Percentiles rank a stretch among this genome's conserved stretches.
Evolutionary conservation across 2,888 invertebrate species (phyloP).

Genomic region (Platycnemis pennipes): DNA sequence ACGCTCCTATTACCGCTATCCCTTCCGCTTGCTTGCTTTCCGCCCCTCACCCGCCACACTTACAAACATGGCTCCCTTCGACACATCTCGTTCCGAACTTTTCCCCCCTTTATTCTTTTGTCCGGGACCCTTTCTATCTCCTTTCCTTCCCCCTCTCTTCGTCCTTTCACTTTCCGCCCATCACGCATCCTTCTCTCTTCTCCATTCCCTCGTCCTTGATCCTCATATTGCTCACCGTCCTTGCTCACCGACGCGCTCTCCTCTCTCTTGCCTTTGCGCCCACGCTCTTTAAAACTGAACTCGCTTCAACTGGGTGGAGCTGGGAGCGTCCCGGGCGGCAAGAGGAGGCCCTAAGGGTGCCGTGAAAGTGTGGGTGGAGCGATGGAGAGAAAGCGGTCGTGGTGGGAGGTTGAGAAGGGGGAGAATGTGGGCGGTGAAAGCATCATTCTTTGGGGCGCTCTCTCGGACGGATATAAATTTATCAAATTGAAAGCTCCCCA

Average conservation of each 20-base stretch:
- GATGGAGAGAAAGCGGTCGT: not conserved
- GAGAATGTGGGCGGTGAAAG: not conserved
- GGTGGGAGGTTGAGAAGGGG: not conserved
- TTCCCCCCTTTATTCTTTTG: not conserved
- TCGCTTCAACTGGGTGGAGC: not conserved
- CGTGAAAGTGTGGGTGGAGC: not conserved
- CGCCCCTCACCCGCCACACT: too few relatives aligned
- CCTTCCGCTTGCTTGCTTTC: not conserved
- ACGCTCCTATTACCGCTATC: too few relatives aligned
- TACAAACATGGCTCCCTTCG: not conserved
- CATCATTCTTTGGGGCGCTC: not conserved
- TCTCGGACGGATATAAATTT: not conserved
- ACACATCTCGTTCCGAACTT: not conserved
- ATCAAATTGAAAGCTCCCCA: constrained; percentile 21
- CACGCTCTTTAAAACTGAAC: not conserved
- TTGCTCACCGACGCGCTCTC: not conserved
- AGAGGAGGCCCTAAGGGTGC: not conserved
- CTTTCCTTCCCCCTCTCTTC: not conserved
- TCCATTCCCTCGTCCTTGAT: not conserved
- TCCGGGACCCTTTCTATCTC: not conserved
- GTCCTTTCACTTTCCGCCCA: not conserved
- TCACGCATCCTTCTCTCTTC: not conserved
- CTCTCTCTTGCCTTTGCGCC: not conserved
- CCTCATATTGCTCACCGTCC: not conserved
- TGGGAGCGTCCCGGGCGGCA: not conserved